phyloP scores from a whole-genome alignment of 1,140 invertebrate species.

The Apocrypta bakeri region DNA sequence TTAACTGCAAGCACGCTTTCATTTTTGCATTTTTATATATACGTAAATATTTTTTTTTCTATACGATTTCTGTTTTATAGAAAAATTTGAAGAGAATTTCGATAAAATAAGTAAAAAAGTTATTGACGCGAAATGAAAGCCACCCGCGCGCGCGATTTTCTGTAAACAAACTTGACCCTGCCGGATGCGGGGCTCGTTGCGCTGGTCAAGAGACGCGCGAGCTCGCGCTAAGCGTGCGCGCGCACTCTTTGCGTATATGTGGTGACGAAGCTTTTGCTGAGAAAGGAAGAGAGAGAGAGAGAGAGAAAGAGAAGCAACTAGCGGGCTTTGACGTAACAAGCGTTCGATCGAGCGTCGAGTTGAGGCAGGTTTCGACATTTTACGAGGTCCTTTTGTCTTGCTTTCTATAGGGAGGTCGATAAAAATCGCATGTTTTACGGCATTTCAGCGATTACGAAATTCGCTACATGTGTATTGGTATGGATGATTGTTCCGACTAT shows the following conservation, averaged over 20 bases:
- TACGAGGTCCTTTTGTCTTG: not conserved
- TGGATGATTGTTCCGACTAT: not conserved
- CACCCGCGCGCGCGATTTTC: slow-evolving; percentile 10
- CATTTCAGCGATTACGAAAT: too few relatives aligned
- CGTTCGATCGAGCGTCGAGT: not conserved
- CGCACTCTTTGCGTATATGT: not conserved
- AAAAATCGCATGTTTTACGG: not conserved
- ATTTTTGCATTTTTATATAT: not conserved
- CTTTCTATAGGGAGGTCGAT: not conserved
- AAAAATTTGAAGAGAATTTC: too few relatives aligned
- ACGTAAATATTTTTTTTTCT: fast-evolving
- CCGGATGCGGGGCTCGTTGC: slow-evolving; percentile 33
- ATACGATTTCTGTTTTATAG: not conserved
- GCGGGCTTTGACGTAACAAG: not conserved
- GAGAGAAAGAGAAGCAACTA: not conserved
- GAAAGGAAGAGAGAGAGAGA: not conserved
- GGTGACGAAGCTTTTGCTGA: not conserved
- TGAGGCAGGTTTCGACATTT: not conserved
- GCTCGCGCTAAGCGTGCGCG: not conserved
- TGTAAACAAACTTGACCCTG: slow-evolving; percentile 54
- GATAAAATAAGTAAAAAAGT: not conserved
- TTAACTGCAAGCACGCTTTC: not conserved
- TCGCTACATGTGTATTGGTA: too few relatives aligned
- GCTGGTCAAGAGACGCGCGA: slow-evolving; percentile 41
- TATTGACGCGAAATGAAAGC: not conserved